phyloP scores from a whole-genome alignment of 1,140 invertebrate species.

The Heliconius hewitsoni region DNA sequence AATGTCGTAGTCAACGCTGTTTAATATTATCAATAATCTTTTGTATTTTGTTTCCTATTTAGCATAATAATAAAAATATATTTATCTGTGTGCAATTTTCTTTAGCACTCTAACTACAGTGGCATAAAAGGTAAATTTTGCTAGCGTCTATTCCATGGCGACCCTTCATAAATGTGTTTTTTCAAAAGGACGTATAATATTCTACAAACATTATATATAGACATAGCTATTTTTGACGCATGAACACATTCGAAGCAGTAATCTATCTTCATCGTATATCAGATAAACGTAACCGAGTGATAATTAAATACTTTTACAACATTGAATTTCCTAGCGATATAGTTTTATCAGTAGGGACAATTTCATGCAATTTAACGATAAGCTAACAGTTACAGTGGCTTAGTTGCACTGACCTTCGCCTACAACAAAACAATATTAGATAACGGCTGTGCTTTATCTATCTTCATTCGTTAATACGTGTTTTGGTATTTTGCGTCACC shows the following conservation, averaged over 20 bases:
- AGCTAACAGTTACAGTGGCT: slow-evolving; percentile 48
- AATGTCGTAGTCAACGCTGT: neutral
- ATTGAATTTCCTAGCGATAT: slow-evolving; percentile 48
- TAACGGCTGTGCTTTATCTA: slow-evolving; percentile 1
- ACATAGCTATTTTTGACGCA: slow-evolving; percentile 1
- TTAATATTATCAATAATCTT: neutral
- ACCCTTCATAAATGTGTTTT: slow-evolving; percentile 26
- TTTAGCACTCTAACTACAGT: neutral
- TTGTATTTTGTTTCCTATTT: neutral
- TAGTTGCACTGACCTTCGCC: slow-evolving; percentile 49
- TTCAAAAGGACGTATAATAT: neutral
- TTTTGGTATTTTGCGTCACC: neutral
- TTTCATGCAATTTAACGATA: slow-evolving; percentile 59
- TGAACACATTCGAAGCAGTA: neutral
- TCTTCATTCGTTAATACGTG: slow-evolving; percentile 4
- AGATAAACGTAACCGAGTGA: slow-evolving; percentile 24
- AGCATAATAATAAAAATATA: neutral
- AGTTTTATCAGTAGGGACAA: slow-evolving; percentile 45
- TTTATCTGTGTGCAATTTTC: neutral
- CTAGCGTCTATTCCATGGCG: slow-evolving; percentile 28
- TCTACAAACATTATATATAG: neutral
- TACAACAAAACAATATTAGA: slow-evolving; percentile 37
- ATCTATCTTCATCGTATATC: slow-evolving; percentile 10
- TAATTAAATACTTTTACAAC: slow-evolving; percentile 48
- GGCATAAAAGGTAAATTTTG: slow-evolving; percentile 12